Conservation (phyloP, 2,113 vertebrate genomes). For the Mesitornis unicolor region DNA sequence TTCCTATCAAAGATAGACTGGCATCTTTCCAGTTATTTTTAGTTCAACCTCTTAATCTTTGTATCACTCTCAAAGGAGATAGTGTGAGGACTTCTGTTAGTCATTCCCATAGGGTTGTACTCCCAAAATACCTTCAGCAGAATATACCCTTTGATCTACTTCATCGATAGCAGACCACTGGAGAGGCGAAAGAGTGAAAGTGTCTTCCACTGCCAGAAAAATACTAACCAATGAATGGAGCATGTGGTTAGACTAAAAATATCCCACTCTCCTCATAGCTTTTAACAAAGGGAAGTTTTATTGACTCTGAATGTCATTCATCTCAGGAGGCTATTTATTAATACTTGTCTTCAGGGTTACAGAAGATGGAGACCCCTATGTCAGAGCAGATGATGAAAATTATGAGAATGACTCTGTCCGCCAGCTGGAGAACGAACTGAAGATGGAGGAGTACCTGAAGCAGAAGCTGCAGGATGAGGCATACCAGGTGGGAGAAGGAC, state of each 20-base stretch:
- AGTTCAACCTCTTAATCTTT: neutral
- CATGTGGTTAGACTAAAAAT: neutral
- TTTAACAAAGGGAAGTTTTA: neutral
- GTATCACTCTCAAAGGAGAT: neutral
- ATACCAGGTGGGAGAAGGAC: constrained; percentile 80
- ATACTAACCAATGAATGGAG: neutral
- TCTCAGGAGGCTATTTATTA: constrained; percentile 60
- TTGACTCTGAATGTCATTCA: neutral
- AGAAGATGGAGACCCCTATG: constrained; percentile 78
- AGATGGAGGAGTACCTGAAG: constrained; percentile 89
- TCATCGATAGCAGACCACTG: neutral
- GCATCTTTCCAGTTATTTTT: neutral
- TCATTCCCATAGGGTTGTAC: neutral
- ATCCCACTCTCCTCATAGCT: neutral
- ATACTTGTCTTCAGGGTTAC: constrained; percentile 72
- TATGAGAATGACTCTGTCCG: constrained; percentile 89
- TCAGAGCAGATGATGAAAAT: constrained; percentile 78
- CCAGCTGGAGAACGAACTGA: constrained; percentile 89
- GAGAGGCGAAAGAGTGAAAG: neutral
- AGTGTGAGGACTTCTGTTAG: neutral
- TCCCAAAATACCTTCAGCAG: neutral
- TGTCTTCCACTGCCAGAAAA: neutral
- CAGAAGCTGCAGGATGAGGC: constrained; percentile 88
- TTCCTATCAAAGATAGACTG: neutral
- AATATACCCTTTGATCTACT: neutral